Percentiles rank a stretch among this genome's conserved stretches.
Conservation (phyloP, 35 echinoderm and acorn worm species). For the Anneissia japonica region DNA sequence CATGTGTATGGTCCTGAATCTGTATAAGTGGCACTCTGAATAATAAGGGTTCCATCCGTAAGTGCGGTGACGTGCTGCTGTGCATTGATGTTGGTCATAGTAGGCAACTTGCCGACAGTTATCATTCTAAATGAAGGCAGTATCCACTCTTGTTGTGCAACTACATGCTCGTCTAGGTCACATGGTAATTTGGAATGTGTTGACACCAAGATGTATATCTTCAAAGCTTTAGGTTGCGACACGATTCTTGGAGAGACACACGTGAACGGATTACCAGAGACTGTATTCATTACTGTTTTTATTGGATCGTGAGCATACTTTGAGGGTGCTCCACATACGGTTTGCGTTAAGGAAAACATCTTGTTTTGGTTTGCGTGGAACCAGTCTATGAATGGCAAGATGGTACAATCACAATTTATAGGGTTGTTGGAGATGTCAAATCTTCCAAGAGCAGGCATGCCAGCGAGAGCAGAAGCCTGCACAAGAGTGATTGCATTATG, state of each 20-base stretch:
- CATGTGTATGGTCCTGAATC: slow-evolving; percentile 39
- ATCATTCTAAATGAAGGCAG: background rate
- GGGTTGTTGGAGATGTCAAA: slow-evolving; percentile 52
- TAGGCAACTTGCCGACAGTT: background rate
- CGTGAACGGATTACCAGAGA: background rate
- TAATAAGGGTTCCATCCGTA: slow-evolving; percentile 23
- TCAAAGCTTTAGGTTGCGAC: background rate
- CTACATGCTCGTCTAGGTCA: background rate
- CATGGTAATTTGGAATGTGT: background rate
- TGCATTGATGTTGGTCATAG: background rate
- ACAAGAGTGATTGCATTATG: slow-evolving; percentile 60
- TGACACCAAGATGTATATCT: background rate
- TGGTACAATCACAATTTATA: slow-evolving; percentile 70
- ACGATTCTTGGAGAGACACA: background rate
- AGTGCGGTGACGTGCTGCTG: background rate
- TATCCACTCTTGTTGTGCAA: background rate
- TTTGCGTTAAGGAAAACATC: background rate
- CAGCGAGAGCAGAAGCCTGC: slow-evolving; percentile 19
- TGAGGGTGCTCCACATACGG: background rate
- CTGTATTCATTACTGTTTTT: background rate
- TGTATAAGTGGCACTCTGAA: slow-evolving; percentile 3
- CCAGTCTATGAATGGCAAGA: slow-evolving; percentile 36
- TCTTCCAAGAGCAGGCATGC: slow-evolving; percentile 14
- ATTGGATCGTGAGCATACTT: background rate
- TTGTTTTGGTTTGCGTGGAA: background rate